phyloP scores from a whole-genome alignment of 1,140 invertebrate species.

The Achatina immaculata region DNA sequence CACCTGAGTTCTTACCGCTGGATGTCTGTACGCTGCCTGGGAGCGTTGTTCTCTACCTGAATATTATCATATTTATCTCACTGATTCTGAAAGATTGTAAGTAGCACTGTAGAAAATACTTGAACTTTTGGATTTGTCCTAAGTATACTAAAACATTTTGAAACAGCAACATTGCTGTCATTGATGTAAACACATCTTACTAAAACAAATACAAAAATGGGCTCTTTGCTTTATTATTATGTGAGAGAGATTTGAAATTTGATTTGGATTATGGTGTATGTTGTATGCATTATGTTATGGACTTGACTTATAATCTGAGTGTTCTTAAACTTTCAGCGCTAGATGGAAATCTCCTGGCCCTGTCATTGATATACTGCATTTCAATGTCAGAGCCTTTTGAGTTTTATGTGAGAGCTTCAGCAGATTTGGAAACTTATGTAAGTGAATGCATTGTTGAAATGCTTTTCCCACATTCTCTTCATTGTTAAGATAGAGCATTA shows the following conservation, averaged over 20 bases:
- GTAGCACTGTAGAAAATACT: too few species aligned
- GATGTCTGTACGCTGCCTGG: conserved; percentile 83
- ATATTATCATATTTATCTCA: conserved; percentile 41
- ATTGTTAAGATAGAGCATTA: too few species aligned
- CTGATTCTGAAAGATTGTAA: conserved; percentile 35
- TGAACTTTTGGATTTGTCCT: too few species aligned
- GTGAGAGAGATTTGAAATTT: neutral
- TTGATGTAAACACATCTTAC: too few species aligned
- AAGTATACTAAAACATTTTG: too few species aligned
- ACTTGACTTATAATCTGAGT: neutral
- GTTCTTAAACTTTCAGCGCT: conserved; percentile 28
- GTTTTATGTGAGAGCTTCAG: conserved; percentile 83
- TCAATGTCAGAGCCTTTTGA: conserved; percentile 82
- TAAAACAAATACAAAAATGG: too few species aligned
- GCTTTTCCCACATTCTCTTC: too few species aligned
- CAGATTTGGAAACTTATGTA: conserved; percentile 80
- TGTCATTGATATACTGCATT: conserved; percentile 83
- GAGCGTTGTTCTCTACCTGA: conserved; percentile 62
- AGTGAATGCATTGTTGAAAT: too few species aligned
- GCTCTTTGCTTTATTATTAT: too few species aligned
- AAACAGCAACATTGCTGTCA: too few species aligned
- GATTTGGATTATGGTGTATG: neutral
- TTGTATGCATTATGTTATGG: neutral
- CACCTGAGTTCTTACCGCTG: conserved; percentile 83
- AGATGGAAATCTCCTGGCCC: conserved; percentile 78